phyloP scores from a whole-genome alignment of 2,888 invertebrate genomes.

The Drosophila incognita region DNA sequence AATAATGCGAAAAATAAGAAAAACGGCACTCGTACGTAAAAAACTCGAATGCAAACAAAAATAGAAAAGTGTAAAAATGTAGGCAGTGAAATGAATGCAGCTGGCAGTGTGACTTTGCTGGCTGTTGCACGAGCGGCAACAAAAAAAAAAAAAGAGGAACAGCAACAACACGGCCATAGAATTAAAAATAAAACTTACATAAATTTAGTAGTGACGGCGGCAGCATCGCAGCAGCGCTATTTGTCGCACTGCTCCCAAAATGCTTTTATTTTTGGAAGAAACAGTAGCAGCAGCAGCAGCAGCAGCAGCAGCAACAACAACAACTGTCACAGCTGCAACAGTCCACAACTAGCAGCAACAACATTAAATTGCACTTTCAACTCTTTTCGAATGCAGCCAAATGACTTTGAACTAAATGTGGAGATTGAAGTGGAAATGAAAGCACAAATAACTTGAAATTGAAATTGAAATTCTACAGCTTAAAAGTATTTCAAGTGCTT shows the following conservation, averaged over 20 bases:
- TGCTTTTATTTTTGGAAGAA: conserved; percentile 71
- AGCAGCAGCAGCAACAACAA: conserved; percentile 30
- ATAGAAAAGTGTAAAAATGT: conserved; percentile 59
- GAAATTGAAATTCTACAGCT: conserved; percentile 6
- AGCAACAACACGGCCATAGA: conserved; percentile 58
- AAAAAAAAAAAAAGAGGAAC: conserved; percentile 3
- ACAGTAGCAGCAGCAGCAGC: conserved; percentile 13
- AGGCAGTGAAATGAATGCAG: conserved; percentile 53
- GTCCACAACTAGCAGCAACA: not conserved
- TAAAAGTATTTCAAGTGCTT: conserved; percentile 7
- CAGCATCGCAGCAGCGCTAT: conserved; percentile 33
- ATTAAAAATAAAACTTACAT: conserved; percentile 80
- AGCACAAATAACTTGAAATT: not conserved
- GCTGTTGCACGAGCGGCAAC: conserved; percentile 36
- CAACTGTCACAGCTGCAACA: conserved; percentile 18
- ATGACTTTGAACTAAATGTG: conserved; percentile 16
- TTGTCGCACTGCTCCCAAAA: conserved; percentile 76
- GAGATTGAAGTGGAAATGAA: not conserved
- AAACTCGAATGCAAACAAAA: conserved; percentile 55
- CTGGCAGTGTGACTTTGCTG: conserved; percentile 52
- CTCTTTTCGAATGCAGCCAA: conserved; percentile 8
- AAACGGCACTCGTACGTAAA: conserved; percentile 35
- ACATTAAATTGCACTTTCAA: conserved; percentile 22
- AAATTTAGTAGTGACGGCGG: conserved; percentile 67
- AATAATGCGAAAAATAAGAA: conserved; percentile 7